These are phyloP conservation scores for Trachythela sp. DNA, from an alignment of 64 coral and sea anemone genomes.

Conservation along the genomic window DNA sequence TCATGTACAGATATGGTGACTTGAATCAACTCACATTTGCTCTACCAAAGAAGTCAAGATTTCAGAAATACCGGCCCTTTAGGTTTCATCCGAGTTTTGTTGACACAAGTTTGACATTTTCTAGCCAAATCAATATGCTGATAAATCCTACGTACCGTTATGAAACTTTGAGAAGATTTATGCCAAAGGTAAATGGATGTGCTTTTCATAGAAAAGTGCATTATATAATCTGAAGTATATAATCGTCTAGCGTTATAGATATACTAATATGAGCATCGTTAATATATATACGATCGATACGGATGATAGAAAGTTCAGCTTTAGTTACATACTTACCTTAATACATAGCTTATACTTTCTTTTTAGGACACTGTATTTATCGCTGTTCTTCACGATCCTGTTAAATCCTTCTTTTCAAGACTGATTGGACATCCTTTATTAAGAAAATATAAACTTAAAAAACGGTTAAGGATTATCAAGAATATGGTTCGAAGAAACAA, in stretches of 20 bases:
- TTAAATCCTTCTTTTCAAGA: not conserved
- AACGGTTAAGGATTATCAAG: not conserved
- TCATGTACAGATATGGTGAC: slow-evolving; percentile 15
- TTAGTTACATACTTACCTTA: too few species aligned
- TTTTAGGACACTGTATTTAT: not conserved
- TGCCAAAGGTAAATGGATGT: not conserved
- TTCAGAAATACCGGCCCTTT: not conserved
- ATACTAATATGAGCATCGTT: too few species aligned
- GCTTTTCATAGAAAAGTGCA: not conserved
- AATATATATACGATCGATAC: too few species aligned
- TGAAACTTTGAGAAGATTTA: not conserved
- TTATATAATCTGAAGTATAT: too few species aligned
- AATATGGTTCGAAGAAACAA: not conserved
- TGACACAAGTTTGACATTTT: not conserved
- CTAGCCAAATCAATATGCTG: not conserved
- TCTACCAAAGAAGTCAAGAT: not conserved
- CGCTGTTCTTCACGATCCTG: not conserved
- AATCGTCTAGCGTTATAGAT: too few species aligned
- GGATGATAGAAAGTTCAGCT: too few species aligned
- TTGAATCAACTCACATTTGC: not conserved
- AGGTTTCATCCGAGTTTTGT: slow-evolving; percentile 15
- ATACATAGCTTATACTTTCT: too few species aligned
- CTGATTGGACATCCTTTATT: not conserved
- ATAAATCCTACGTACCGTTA: not conserved
- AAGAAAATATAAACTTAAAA: not conserved